A percentile compares a stretch with the other conserved stretches of the same genome.
Conservation (phyloP, 2,888 invertebrate genomes). For the Myathropa florea region DNA sequence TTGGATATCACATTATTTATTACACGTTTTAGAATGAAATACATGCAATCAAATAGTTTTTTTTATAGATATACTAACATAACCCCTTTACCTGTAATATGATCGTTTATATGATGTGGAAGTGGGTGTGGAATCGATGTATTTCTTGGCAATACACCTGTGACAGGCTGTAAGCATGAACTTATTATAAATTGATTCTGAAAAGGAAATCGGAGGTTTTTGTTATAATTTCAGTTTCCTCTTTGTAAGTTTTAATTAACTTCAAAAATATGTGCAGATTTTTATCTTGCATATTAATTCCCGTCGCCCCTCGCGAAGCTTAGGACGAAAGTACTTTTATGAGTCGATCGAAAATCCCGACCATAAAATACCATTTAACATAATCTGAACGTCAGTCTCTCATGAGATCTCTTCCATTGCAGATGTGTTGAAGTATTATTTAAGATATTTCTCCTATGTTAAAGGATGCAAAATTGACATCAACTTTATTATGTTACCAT, state of each 20-base stretch:
- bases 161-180: slow-evolving; percentile 77
- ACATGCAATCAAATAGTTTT: not conserved
- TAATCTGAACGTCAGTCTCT: not conserved
- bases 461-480: not conserved
- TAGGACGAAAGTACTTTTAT: not conserved
- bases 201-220: slow-evolving; percentile 25
- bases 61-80: not conserved
- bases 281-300: not conserved
- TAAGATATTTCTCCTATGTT: not conserved
- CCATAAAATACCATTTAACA: not conserved
- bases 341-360: not conserved
- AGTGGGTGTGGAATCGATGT: slow-evolving; percentile 81
- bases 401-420: not conserved
- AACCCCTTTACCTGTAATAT: slow-evolving; percentile 69
- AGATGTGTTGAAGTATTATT: not conserved
- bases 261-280: not conserved
- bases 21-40: not conserved
- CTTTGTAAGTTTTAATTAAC: not conserved
- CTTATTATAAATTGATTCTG: slow-evolving; percentile 76
- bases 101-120: slow-evolving; percentile 79
- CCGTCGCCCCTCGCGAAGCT: not conserved
- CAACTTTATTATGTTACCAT: not conserved
- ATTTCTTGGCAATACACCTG: slow-evolving; percentile 78
- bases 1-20: not conserved
- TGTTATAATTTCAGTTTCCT: not conserved